Evolutionary conservation across 1,140 invertebrate genomes (phyloP).

Genomic region (Drosophila kurseongensis): DNA sequence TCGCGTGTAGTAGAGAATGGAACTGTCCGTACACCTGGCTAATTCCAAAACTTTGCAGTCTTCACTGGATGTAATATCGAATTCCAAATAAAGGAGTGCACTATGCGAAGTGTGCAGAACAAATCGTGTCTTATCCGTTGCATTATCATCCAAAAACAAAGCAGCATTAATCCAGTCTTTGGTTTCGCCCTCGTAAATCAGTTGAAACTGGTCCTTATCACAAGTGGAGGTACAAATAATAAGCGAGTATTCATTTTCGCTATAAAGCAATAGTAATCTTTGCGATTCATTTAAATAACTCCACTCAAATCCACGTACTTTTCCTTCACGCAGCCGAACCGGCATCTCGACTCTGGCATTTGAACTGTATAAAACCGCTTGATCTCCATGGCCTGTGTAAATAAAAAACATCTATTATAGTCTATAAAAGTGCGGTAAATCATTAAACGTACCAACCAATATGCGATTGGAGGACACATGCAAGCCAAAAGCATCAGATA

Average conservation of each 20-base stretch:
- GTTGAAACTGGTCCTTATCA: slow-evolving; percentile 19
- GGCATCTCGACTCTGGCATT: slow-evolving; percentile 20
- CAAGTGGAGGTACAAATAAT: slow-evolving; percentile 5
- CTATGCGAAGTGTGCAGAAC: slow-evolving; percentile 72
- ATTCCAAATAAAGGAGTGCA: slow-evolving; percentile 51
- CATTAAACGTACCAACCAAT: slow-evolving; percentile 19
- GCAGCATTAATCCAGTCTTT: slow-evolving; percentile 77
- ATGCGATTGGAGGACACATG: slow-evolving; percentile 19
- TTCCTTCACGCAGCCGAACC: slow-evolving; percentile 20
- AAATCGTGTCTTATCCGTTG: slow-evolving; percentile 27
- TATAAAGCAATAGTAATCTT: slow-evolving; percentile 42
- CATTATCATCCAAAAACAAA: slow-evolving; percentile 41
- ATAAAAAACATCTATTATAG: background rate
- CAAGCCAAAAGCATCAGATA: slow-evolving; percentile 28
- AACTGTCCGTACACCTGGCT: slow-evolving; percentile 62
- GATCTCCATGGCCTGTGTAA: slow-evolving; percentile 52
- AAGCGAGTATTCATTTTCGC: slow-evolving; percentile 59
- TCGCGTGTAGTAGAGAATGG: slow-evolving; percentile 65
- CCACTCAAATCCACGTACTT: slow-evolving; percentile 53
- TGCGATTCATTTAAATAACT: background rate
- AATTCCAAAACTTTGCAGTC: slow-evolving; percentile 24
- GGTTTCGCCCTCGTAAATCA: slow-evolving; percentile 59
- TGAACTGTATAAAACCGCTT: slow-evolving; percentile 23
- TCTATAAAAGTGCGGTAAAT: background rate
- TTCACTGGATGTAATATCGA: background rate